Percentiles rank a stretch among this genome's conserved stretches.
Evolutionary conservation across 2,113 vertebrate species (phyloP).

Genomic region (Scophthalmus maximus): DNA sequence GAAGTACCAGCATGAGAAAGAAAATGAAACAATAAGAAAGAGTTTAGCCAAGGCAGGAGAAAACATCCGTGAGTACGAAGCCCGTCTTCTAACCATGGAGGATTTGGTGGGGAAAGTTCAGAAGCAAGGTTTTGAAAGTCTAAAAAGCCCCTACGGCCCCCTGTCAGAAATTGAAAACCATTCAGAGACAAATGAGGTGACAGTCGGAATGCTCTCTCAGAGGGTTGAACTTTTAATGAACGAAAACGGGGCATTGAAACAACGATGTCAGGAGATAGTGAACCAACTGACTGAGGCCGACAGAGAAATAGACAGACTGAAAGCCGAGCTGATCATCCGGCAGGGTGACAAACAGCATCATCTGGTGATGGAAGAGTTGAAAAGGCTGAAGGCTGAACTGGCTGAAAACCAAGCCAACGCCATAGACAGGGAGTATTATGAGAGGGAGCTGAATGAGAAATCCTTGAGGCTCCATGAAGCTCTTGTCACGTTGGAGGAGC

Average conservation of each 20-base stretch:
- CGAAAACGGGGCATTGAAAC: conserved; percentile 82
- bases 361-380: conserved; percentile 70
- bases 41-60: conserved; percentile 80
- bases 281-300: conserved; percentile 87
- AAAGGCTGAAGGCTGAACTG: conserved; percentile 72
- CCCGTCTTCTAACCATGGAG: conserved; percentile 81
- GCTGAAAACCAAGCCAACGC: conserved; percentile 74
- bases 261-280: conserved; percentile 84
- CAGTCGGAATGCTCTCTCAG: conserved; percentile 75
- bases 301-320: conserved; percentile 84
- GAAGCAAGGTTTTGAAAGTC: conserved; percentile 70
- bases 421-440: conserved; percentile 79
- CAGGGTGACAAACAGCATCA: conserved; percentile 75
- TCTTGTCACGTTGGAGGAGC: conserved; percentile 78
- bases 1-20: conserved; percentile 79
- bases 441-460: conserved; percentile 81
- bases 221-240: conserved; percentile 77
- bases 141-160: conserved; percentile 55
- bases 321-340: conserved; percentile 76
- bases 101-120: conserved; percentile 78
- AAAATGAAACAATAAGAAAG: conserved; percentile 78
- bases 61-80: conserved; percentile 80
- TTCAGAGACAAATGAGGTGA: conserved; percentile 60
- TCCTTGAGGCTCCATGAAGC: conserved; percentile 83
- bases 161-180: conserved; percentile 72